These are phyloP conservation scores for Augochlorella aurata DNA, from an alignment of 2,888 invertebrate genomes.

Conservation along the genomic window DNA sequence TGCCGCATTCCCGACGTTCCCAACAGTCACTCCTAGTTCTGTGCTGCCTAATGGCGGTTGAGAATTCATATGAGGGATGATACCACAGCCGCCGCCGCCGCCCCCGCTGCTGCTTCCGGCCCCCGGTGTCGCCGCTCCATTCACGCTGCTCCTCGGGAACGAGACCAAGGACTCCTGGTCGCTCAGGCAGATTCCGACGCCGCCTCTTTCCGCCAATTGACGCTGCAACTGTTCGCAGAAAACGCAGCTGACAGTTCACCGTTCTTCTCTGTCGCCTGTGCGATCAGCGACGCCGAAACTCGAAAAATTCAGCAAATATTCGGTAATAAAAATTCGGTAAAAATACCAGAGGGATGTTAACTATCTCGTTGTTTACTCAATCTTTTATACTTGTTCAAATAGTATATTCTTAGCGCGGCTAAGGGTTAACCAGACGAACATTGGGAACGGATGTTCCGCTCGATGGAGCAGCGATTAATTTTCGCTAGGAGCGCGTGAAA, in stretches of 20 bases:
- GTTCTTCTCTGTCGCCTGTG: too few species aligned
- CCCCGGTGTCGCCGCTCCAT: slow-evolving; percentile 83
- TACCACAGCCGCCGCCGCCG: slow-evolving; percentile 73
- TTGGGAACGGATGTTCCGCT: too few species aligned
- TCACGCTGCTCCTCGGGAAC: slow-evolving; percentile 84
- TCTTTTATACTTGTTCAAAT: too few species aligned
- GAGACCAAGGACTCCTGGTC: slow-evolving; percentile 92
- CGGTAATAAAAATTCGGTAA: too few species aligned
- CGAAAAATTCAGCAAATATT: too few species aligned
- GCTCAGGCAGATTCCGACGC: slow-evolving; percentile 85
- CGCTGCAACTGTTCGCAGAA: slow-evolving; percentile 76
- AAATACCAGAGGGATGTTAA: too few species aligned
- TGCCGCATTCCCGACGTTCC: slow-evolving; percentile 76
- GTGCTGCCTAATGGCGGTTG: slow-evolving; percentile 78
- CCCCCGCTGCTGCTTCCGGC: slow-evolving; percentile 77
- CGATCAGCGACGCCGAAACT: too few species aligned
- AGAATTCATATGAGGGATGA: slow-evolving; percentile 81
- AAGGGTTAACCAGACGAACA: too few species aligned
- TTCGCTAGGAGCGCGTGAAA: too few species aligned
- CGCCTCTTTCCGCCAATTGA: slow-evolving; percentile 87
- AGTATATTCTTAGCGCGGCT: too few species aligned
- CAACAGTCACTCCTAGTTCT: slow-evolving; percentile 72
- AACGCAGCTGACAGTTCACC: not conserved
- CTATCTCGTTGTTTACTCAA: too few species aligned
- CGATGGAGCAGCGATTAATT: too few species aligned